Conservation (phyloP, 1,140 invertebrate genomes). For the Drosophila burlai region DNA sequence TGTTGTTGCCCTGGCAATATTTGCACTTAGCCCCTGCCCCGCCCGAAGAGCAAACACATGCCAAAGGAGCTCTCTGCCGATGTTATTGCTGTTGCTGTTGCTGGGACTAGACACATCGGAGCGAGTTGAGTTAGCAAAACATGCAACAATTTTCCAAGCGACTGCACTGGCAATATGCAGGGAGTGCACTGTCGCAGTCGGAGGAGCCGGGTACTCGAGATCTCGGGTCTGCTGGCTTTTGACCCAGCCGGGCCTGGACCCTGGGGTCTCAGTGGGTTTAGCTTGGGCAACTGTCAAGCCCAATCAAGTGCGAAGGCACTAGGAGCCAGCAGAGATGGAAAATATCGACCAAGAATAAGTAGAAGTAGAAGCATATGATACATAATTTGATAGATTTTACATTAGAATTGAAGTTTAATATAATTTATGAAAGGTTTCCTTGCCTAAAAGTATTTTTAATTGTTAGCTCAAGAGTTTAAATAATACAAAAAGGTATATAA, state of each 20-base stretch:
- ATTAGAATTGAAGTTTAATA: neutral
- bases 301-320: conserved; percentile 76
- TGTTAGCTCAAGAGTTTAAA: neutral
- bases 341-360: neutral
- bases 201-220: conserved; percentile 18
- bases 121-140: conserved; percentile 75
- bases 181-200: conserved; percentile 42
- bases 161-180: conserved; percentile 79
- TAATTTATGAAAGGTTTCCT: neutral
- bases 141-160: conserved; percentile 83
- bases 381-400: neutral
- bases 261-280: conserved; percentile 29
- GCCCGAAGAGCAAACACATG: conserved; percentile 41
- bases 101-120: conserved; percentile 62
- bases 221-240: conserved; percentile 54
- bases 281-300: conserved; percentile 73
- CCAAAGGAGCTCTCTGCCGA: conserved; percentile 49
- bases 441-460: no score
- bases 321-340: conserved; percentile 18
- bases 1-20: conserved; percentile 45
- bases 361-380: neutral
- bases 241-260: conserved; percentile 50
- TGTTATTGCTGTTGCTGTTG: conserved; percentile 12
- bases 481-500: neutral
- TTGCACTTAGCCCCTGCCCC: conserved; percentile 44